Evolutionary conservation across 2,888 invertebrate genomes (phyloP).

Genomic region (Ypsolopha scabrella): DNA sequence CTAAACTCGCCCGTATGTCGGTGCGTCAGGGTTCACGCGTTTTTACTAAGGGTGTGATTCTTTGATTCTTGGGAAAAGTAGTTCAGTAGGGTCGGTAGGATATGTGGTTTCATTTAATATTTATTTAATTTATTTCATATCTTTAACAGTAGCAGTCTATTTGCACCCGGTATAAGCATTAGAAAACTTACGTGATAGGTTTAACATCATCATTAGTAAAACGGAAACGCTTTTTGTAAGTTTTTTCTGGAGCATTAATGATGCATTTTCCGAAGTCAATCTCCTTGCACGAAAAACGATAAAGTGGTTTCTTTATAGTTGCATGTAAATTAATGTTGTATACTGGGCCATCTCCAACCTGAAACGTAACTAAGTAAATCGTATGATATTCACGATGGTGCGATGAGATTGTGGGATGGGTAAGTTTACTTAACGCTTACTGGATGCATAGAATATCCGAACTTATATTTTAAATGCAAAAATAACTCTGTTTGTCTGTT

Average conservation of each 20-base stretch:
- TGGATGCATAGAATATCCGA: neutral
- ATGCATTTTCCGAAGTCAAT: constrained; percentile 77
- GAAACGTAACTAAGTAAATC: constrained; percentile 1
- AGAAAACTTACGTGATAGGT: constrained; percentile 34
- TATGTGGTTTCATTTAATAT: too few species aligned
- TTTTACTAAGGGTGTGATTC: too few species aligned
- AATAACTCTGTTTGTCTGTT: too few species aligned
- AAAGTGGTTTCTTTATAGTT: constrained; percentile 64
- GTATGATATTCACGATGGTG: too few species aligned
- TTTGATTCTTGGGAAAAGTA: too few species aligned
- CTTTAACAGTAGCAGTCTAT: too few species aligned
- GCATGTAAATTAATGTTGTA: constrained; percentile 71
- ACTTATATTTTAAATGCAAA: too few species aligned
- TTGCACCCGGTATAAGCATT: neutral
- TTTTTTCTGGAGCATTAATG: constrained; percentile 57
- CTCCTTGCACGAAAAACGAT: constrained; percentile 72
- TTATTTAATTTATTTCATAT: too few species aligned
- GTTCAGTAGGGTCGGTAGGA: neutral
- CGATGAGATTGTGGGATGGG: neutral
- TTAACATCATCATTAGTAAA: constrained; percentile 42
- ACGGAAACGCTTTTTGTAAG: constrained; percentile 52
- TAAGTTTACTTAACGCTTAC: neutral
- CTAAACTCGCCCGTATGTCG: too few species aligned
- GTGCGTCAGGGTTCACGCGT: too few species aligned
- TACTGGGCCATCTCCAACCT: constrained; percentile 77